These are phyloP conservation scores for Oxyteleia sp. DNA, from an alignment of 2,888 invertebrate genomes.

Conservation along the genomic window DNA sequence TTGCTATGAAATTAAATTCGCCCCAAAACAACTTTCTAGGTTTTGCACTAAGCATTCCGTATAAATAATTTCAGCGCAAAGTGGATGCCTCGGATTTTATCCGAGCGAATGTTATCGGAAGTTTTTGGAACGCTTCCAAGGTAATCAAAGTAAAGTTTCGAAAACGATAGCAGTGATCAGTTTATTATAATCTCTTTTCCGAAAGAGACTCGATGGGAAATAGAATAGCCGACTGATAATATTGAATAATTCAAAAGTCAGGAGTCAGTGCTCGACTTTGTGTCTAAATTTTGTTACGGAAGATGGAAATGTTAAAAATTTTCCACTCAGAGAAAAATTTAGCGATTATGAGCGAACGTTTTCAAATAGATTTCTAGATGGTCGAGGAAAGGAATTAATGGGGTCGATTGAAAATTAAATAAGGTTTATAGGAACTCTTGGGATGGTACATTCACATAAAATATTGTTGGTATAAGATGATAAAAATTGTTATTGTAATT, in stretches of 20 bases:
- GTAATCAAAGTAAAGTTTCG: constrained; percentile 66
- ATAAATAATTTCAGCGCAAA: constrained; percentile 58
- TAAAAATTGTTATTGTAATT: no score
- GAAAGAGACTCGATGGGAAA: constrained; percentile 30
- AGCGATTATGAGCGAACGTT: no score
- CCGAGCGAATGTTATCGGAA: constrained; percentile 42
- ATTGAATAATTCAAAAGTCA: constrained; percentile 65
- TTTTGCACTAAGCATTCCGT: constrained; percentile 42
- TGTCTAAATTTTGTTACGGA: constrained; percentile 22
- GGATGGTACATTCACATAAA: no score
- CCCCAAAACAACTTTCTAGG: constrained; percentile 39
- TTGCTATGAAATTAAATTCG: constrained; percentile 36
- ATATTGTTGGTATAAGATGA: no score
- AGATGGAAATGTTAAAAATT: neutral
- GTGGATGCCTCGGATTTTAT: constrained; percentile 37
- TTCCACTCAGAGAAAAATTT: no score
- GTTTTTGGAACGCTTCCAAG: constrained; percentile 58
- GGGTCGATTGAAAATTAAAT: no score
- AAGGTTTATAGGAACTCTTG: no score
- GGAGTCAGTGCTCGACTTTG: constrained; percentile 21
- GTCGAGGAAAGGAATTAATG: no score
- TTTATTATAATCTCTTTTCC: constrained; percentile 68
- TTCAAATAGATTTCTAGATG: no score
- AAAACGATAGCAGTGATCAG: constrained; percentile 68
- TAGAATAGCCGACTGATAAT: constrained; percentile 55